Conservation (phyloP, 2,797 vertebrate species). For the Mormyrops attenuatus region DNA sequence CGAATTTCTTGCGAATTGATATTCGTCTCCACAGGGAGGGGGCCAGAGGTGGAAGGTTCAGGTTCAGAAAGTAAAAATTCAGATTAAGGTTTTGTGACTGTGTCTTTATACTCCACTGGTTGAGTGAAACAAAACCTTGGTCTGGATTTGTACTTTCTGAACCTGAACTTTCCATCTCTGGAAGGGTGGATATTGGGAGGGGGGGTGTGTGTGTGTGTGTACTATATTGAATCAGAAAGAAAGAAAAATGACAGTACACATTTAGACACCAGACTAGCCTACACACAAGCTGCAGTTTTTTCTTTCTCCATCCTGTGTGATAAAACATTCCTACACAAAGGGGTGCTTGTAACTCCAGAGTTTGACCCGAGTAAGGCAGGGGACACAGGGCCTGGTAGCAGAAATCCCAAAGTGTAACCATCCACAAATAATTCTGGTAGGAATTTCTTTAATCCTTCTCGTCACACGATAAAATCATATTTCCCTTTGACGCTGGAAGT, state of each 20-base stretch:
- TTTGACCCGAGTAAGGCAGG: neutral
- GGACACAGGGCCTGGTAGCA: neutral
- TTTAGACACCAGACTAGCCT: neutral
- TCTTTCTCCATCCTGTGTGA: neutral
- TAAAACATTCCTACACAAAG: neutral
- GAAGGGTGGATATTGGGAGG: neutral
- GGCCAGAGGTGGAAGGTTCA: neutral
- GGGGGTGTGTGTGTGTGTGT: neutral
- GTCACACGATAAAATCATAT: neutral
- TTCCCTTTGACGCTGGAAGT: neutral
- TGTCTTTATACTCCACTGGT: neutral
- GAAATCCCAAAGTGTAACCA: neutral
- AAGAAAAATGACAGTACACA: conserved; percentile 25
- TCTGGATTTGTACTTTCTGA: neutral
- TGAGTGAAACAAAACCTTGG: neutral
- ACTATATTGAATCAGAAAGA: neutral
- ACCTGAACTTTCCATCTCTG: neutral
- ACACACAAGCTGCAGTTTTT: neutral
- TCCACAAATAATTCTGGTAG: neutral
- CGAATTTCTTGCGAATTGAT: neutral
- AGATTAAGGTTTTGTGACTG: neutral
- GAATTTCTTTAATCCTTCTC: neutral
- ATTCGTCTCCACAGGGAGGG: neutral
- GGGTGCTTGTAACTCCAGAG: neutral
- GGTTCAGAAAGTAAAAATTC: neutral